A percentile compares a stretch with the other conserved stretches of the same genome.
Evolutionary conservation across 1,140 invertebrate genomes (phyloP).

Genomic region (Drosophila melanica): DNA sequence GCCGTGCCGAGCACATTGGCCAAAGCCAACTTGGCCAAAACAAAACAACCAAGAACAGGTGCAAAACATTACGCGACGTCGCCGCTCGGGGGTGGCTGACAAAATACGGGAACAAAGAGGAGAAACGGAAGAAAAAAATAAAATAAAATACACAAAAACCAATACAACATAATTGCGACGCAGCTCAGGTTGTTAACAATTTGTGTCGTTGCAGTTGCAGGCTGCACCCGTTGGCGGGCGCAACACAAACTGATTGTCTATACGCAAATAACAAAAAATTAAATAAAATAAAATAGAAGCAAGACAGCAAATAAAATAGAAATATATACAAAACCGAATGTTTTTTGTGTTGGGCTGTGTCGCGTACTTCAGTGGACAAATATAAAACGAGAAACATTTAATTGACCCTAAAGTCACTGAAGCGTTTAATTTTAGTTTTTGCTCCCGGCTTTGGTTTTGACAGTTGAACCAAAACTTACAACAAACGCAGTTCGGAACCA

Average conservation of each 20-base stretch:
- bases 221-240: slow-evolving; percentile 58
- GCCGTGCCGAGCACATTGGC: slow-evolving; percentile 33
- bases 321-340: slow-evolving; percentile 24
- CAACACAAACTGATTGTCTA: slow-evolving; percentile 63
- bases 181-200: slow-evolving; percentile 41
- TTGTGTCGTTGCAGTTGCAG: slow-evolving; percentile 40
- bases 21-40: slow-evolving; percentile 74
- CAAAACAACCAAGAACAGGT: slow-evolving; percentile 72
- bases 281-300: not conserved
- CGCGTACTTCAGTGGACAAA: slow-evolving; percentile 58
- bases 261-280: slow-evolving; percentile 15
- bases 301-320: not conserved
- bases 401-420: slow-evolving; percentile 76
- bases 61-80: slow-evolving; percentile 56
- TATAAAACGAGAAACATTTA: slow-evolving; percentile 69
- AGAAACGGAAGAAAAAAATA: slow-evolving; percentile 23
- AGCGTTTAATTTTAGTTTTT: slow-evolving; percentile 47
- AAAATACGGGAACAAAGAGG: slow-evolving; percentile 7
- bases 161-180: slow-evolving; percentile 74
- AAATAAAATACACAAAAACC: slow-evolving; percentile 38
- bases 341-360: slow-evolving; percentile 11
- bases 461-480: slow-evolving; percentile 4
- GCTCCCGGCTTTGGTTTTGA: slow-evolving; percentile 7
- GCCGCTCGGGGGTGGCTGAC: slow-evolving; percentile 54
- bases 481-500: slow-evolving; percentile 1